phyloP scores from a whole-genome alignment of 2,113 vertebrate genomes.

The Leptobrachium ailaonicum region DNA sequence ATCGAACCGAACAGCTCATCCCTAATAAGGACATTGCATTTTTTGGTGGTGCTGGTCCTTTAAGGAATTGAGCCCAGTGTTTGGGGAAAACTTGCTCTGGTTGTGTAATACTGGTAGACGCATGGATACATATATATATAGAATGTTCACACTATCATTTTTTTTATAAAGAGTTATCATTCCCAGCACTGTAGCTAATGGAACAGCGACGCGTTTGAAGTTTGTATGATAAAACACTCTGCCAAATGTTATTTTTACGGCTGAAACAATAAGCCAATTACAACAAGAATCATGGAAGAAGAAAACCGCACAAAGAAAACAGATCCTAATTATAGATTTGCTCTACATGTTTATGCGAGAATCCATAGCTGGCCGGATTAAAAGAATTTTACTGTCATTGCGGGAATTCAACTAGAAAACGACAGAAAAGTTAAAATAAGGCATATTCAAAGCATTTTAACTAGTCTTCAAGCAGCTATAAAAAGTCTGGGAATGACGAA shows the following conservation, averaged over 20 bases:
- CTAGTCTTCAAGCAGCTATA: too few relatives aligned
- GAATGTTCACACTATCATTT: too few relatives aligned
- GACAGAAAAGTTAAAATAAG: background rate
- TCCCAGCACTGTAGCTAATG: constrained; percentile 21
- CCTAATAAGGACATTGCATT: too few relatives aligned
- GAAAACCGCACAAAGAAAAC: constrained; percentile 31
- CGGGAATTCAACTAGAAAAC: background rate
- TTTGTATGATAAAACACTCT: constrained; percentile 32
- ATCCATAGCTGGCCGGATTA: constrained; percentile 28
- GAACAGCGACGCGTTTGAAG: constrained; percentile 29
- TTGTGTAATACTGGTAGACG: too few relatives aligned
- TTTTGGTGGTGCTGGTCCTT: too few relatives aligned
- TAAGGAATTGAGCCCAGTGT: too few relatives aligned
- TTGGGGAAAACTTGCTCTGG: too few relatives aligned
- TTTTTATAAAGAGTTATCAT: constrained; percentile 18
- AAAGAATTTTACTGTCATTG: constrained; percentile 26
- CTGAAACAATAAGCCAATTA: constrained; percentile 37
- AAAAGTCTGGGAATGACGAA: too few relatives aligned
- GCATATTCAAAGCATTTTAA: background rate
- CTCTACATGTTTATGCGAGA: constrained; percentile 45
- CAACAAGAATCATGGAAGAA: constrained; percentile 17
- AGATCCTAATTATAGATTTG: constrained; percentile 48
- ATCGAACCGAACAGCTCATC: too few relatives aligned
- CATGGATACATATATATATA: too few relatives aligned
- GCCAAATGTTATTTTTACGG: constrained; percentile 29